Conservation (phyloP, 2,797 vertebrate genomes). For the Crax fasciolata region DNA sequence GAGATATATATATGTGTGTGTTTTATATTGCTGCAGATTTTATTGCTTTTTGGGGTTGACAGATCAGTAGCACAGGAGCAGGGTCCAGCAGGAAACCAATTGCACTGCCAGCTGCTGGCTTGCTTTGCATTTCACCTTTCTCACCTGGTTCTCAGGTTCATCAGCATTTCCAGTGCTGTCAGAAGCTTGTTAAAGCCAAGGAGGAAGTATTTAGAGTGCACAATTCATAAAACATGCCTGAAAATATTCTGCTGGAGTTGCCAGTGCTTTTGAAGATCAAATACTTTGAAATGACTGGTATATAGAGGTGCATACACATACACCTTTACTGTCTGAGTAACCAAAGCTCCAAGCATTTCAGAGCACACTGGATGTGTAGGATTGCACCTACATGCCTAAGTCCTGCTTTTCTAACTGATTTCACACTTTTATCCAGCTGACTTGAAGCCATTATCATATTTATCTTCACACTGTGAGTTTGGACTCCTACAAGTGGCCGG, state of each 20-base stretch:
- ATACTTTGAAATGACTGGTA: background rate
- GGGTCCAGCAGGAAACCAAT: slow-evolving; percentile 16
- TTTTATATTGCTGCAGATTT: background rate
- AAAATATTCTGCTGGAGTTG: background rate
- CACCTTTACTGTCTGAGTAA: background rate
- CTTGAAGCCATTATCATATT: background rate
- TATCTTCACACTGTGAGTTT: background rate
- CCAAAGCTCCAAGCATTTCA: background rate
- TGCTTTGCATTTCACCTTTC: slow-evolving; percentile 14
- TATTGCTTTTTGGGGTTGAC: background rate
- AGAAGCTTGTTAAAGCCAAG: background rate
- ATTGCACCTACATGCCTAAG: background rate
- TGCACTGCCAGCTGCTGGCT: background rate
- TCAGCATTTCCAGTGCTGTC: background rate
- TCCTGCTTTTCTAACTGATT: background rate
- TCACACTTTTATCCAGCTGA: background rate
- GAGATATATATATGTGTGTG: background rate
- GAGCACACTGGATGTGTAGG: background rate
- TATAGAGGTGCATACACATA: accelerated
- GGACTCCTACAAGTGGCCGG: background rate
- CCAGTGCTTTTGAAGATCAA: background rate
- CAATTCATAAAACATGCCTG: background rate
- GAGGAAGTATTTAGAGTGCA: background rate
- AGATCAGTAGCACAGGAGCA: background rate
- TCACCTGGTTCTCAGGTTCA: background rate